Percentiles rank a stretch among this genome's conserved stretches.
phyloP scores from a whole-genome alignment of 2,888 invertebrate species.

The Scaptodrosophila latifasciaeformis region DNA sequence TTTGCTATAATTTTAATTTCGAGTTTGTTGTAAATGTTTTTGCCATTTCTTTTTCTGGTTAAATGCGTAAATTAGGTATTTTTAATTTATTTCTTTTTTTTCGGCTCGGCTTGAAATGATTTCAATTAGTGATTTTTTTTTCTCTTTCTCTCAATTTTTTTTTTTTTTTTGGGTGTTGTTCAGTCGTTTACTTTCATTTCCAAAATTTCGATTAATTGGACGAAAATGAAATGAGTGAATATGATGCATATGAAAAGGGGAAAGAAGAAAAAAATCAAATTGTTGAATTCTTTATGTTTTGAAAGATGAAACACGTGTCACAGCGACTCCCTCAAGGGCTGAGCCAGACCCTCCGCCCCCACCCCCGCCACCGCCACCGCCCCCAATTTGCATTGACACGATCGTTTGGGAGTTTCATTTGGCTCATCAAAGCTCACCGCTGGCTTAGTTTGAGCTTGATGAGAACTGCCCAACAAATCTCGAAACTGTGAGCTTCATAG shows the following conservation, averaged over 20 bases:
- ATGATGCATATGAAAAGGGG: too few relatives aligned
- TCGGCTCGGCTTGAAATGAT: slow-evolving; percentile 50
- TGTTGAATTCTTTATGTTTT: slow-evolving; percentile 29
- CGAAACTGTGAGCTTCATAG: too few relatives aligned
- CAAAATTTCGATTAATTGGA: slow-evolving; percentile 58
- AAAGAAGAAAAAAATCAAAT: too few relatives aligned
- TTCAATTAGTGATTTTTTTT: slow-evolving; percentile 41
- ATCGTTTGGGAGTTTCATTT: slow-evolving; percentile 18
- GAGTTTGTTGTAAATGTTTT: too few relatives aligned
- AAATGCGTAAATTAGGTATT: slow-evolving; percentile 59
- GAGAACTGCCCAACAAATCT: slow-evolving; percentile 10
- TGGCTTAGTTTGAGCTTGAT: background rate
- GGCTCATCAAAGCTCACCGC: slow-evolving; percentile 15
- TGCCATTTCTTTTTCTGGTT: too few relatives aligned
- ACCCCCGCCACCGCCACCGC: slow-evolving; percentile 1
- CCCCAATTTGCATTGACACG: slow-evolving; percentile 40
- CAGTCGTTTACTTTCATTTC: slow-evolving; percentile 41
- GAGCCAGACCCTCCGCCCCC: slow-evolving; percentile 28
- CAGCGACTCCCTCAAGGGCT: background rate
- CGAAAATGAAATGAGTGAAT: too few relatives aligned
- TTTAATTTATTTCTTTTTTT: slow-evolving; percentile 26
- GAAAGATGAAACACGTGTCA: slow-evolving; percentile 30
- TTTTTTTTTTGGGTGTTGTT: slow-evolving; percentile 1
- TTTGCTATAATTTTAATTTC: too few relatives aligned
- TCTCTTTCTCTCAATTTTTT: background rate